Percentiles rank a stretch among this genome's conserved stretches.
phyloP scores from a whole-genome alignment of 2,888 invertebrate genomes.

The Ceramica pisi region DNA sequence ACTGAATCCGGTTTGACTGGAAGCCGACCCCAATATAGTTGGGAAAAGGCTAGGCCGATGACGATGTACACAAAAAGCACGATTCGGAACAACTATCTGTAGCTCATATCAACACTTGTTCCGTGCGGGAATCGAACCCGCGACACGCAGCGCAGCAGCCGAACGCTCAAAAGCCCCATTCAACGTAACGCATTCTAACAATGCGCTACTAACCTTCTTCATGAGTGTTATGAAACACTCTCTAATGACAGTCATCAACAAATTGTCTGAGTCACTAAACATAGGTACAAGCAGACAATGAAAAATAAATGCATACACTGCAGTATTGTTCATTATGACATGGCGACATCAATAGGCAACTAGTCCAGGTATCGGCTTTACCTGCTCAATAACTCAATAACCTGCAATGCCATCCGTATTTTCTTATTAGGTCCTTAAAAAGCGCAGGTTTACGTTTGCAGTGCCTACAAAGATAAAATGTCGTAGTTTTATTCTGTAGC shows the following conservation, averaged over 20 bases:
- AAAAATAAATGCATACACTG: neutral
- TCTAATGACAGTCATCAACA: neutral
- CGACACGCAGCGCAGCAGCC: no score
- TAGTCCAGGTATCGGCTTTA: no score
- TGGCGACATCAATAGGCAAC: neutral
- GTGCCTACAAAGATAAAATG: slow-evolving; percentile 28
- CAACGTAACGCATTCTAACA: no score
- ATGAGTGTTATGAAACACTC: neutral
- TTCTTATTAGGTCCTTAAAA: neutral
- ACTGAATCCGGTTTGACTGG: no score
- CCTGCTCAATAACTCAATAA: neutral
- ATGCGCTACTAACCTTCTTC: neutral
- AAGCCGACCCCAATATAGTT: no score
- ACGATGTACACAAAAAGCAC: no score
- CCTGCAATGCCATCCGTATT: neutral
- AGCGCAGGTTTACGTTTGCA: neutral
- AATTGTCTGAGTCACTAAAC: neutral
- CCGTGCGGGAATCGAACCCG: no score
- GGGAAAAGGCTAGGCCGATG: no score
- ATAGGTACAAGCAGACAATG: neutral
- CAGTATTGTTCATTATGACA: neutral
- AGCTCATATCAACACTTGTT: no score
- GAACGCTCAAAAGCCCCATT: no score
- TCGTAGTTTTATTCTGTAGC: slow-evolving; percentile 15
- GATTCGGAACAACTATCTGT: no score